Base-by-base conservation (phyloP, 2,888 invertebrate species). In the Pammene aurita region DNA sequence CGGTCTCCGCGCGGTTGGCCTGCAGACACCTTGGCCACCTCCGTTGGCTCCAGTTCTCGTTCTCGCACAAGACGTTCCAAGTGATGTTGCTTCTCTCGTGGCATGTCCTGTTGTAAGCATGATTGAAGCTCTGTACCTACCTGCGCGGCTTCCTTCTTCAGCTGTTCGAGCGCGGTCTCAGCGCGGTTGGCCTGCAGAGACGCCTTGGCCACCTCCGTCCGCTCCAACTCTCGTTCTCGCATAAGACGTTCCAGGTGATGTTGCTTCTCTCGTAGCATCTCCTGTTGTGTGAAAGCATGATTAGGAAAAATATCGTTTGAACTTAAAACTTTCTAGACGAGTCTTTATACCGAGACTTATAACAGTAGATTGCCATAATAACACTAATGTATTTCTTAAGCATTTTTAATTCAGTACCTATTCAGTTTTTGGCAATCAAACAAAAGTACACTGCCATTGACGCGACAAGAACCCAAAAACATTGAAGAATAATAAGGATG, bases 191-290 rank as follows among this genome's bases (percentile, higher is more conserved):
- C 96, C 82, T 96, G 96, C 74, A 94, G 94, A 4, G 96, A 96
- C 71, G 96, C 95, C 85, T 96, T 95, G 13, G 97, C 97, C 35
- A 98, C 94, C 86, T 98, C 97, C 41, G 96, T 95, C 77, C 98
- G 93, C 84, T 98, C 99, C 77, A 98, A 84, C 81, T 99, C 98
- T 63, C 98, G 92, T 85, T 99, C 99, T 72, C 96, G 95, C 86
- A 98, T 94, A 77, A 99, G 93, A 80, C 97, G 96, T 82, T 98
- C 98, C 80, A 99, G 95, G 83, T 99, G 98, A 75, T 96, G 96
- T 81, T 98, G 97, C 85, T 98, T 99, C 88, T 99, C 98, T 83
- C 96, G 96, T 70, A 99, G 91, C 42, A 97, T 93, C 86, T 98
- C 98, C 98, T 98, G 76, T 71, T 75, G 46, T 44, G 5, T 41